These are phyloP conservation scores for Natrix natrix DNA, from an alignment of 2,797 vertebrate species.

Conservation along the genomic window DNA sequence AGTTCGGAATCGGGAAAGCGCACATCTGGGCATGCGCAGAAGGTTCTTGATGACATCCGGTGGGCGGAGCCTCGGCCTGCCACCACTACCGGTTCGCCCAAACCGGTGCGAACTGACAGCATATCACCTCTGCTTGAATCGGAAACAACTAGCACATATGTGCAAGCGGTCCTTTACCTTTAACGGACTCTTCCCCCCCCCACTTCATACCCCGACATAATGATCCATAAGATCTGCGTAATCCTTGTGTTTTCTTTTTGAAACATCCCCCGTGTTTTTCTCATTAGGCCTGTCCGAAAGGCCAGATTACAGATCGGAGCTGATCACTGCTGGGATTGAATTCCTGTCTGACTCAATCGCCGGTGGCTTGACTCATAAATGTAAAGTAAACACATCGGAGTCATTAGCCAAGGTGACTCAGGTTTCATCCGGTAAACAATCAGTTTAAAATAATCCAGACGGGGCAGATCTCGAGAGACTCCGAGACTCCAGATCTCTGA, in stretches of 20 bases:
- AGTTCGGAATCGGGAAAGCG: no score
- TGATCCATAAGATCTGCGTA: background rate
- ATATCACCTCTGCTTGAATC: no score
- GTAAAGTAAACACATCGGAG: background rate
- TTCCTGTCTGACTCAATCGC: background rate
- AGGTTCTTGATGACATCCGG: no score
- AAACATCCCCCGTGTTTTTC: background rate
- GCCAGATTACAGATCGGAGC: no score
- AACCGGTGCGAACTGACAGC: no score
- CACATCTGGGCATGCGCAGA: no score
- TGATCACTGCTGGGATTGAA: background rate
- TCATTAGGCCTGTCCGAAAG: background rate
- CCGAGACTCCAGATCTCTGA: background rate
- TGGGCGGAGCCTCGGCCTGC: no score
- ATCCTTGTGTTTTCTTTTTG: background rate
- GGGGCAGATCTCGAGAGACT: background rate
- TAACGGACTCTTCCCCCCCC: background rate
- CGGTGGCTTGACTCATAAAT: background rate
- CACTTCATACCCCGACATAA: rapidly evolving
- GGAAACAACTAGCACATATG: no score
- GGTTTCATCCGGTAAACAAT: background rate
- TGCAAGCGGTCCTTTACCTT: no score
- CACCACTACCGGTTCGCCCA: no score
- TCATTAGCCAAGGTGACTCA: constrained; percentile 9
- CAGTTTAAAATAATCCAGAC: background rate